Evolutionary conservation across 2,797 vertebrate species (phyloP).

Genomic region (Sparidentex hasta): DNA sequence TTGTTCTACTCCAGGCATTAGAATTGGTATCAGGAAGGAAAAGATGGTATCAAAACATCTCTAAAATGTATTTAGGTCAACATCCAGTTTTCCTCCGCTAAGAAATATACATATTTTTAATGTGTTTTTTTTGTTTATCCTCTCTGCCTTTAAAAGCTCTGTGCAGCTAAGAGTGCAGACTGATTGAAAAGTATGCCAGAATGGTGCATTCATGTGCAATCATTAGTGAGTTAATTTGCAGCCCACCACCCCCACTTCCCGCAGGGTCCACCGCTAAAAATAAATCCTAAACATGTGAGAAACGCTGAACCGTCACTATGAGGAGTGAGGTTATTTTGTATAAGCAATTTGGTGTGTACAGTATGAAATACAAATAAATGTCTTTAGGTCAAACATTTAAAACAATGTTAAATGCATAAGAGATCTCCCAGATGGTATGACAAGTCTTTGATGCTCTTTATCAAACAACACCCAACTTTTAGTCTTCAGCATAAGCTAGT

Average conservation of each 20-base stretch:
- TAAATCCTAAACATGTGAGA: constrained; percentile 32
- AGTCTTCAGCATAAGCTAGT: background rate
- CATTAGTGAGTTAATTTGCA: constrained; percentile 35
- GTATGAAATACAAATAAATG: background rate
- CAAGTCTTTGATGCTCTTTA: constrained; percentile 5
- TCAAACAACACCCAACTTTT: background rate
- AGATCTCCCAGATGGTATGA: background rate
- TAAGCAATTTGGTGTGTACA: background rate
- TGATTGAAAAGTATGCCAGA: constrained; percentile 22
- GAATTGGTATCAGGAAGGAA: too few species aligned
- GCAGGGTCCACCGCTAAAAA: constrained; percentile 46
- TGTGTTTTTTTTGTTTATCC: background rate
- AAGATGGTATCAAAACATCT: too few species aligned
- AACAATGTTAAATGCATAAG: background rate
- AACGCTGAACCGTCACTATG: constrained; percentile 16
- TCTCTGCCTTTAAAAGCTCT: background rate
- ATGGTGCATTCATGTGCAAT: constrained; percentile 44
- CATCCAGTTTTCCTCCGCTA: background rate
- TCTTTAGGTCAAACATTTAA: background rate
- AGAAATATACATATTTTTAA: background rate
- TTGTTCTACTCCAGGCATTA: too few species aligned
- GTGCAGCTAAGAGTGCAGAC: background rate
- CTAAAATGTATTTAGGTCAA: background rate
- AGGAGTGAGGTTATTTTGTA: constrained; percentile 10
- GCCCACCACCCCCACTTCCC: constrained; percentile 3